Percentiles rank a stretch among this genome's conserved stretches.
phyloP scores from a whole-genome alignment of 2,797 vertebrate genomes.

The Podarcis lilfordi region DNA sequence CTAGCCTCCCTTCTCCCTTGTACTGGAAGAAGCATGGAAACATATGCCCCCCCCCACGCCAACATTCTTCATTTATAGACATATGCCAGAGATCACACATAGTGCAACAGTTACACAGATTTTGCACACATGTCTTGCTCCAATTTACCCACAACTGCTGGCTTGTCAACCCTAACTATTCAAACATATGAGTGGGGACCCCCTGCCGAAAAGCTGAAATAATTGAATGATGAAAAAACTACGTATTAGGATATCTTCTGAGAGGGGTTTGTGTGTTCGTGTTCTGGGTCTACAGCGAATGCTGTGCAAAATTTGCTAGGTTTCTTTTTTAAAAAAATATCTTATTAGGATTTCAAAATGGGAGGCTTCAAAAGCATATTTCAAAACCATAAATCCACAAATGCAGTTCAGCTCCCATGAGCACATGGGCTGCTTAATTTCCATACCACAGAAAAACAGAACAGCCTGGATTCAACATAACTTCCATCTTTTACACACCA shows the following conservation, averaged over 20 bases:
- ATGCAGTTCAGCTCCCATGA: neutral
- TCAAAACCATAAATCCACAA: neutral
- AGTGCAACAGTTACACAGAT: slow-evolving; percentile 13
- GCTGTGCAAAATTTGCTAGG: neutral
- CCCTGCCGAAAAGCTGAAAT: neutral
- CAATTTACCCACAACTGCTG: slow-evolving; percentile 19
- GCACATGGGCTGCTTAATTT: neutral
- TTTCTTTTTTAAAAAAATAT: neutral
- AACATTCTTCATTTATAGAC: neutral
- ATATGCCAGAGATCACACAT: slow-evolving; percentile 9
- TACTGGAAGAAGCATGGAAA: slow-evolving; percentile 14
- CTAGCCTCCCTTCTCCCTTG: neutral
- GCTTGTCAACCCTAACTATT: slow-evolving; percentile 4
- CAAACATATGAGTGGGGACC: slow-evolving; percentile 3
- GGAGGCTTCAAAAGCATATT: neutral
- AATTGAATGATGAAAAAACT: neutral
- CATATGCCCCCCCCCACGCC: neutral
- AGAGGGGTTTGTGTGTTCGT: neutral
- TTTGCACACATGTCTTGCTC: slow-evolving; percentile 7
- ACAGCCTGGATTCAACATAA: neutral
- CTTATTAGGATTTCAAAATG: neutral
- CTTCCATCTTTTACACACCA: neutral
- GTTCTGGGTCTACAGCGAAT: neutral
- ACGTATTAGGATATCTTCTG: neutral
- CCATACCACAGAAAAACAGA: neutral